Conservation (phyloP, 2,888 invertebrate species). For the Pseudanteris insignis region DNA sequence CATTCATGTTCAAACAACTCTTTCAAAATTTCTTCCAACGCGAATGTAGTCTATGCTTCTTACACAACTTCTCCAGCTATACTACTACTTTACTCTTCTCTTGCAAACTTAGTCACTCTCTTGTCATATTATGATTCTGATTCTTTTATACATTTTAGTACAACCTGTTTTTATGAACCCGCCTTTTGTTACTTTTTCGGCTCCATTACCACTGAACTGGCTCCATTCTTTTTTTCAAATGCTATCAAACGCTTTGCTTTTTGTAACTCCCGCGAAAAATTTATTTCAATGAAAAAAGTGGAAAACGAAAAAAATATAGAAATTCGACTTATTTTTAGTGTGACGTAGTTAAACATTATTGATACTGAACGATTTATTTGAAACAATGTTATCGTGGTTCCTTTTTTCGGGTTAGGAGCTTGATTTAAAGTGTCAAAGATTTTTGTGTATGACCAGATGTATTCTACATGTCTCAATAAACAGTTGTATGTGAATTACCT, state of each 20-base stretch:
- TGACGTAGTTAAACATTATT: slow-evolving; percentile 64
- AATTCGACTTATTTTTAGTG: slow-evolving; percentile 64
- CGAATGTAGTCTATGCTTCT: too few species aligned
- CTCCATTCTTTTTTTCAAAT: slow-evolving; percentile 55
- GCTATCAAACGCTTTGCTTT: slow-evolving; percentile 62
- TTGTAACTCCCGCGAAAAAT: slow-evolving; percentile 45
- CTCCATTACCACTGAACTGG: too few species aligned
- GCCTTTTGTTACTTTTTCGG: too few species aligned
- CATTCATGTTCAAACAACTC: too few species aligned
- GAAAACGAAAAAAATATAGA: slow-evolving; percentile 16
- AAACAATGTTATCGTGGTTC: slow-evolving; percentile 61
- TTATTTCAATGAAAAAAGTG: slow-evolving; percentile 11
- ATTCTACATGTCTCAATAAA: slow-evolving; percentile 73
- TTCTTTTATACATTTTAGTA: too few species aligned
- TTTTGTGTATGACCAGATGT: slow-evolving; percentile 68
- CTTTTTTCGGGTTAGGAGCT: slow-evolving; percentile 65
- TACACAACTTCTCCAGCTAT: too few species aligned
- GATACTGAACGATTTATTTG: slow-evolving; percentile 60
- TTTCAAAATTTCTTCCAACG: too few species aligned
- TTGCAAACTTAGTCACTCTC: too few species aligned
- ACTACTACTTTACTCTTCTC: too few species aligned
- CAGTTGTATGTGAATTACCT: slow-evolving; percentile 74
- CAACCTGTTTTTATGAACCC: too few species aligned
- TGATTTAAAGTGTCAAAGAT: slow-evolving; percentile 67
- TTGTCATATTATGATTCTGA: too few species aligned